Evolutionary conservation across 2,888 invertebrate species (phyloP), one percentile per base, ranked within the genome.

Genomic region (Nomada fabriciana): DNA sequence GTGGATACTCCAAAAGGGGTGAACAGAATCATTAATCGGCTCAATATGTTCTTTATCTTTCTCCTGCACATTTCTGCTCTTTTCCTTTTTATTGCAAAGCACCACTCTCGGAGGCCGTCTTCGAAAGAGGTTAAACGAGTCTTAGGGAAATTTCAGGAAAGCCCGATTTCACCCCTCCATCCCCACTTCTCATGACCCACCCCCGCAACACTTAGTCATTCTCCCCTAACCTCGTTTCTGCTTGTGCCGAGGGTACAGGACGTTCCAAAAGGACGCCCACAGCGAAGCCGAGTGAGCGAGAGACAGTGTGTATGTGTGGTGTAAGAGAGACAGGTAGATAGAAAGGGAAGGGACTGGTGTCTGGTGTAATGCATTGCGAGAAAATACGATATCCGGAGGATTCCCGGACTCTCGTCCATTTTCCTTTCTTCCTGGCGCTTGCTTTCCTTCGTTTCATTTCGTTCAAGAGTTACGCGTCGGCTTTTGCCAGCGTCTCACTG

Each of bases 191-290:
- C 71, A 75, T 82, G 88, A 83, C 83, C 86, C 84, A 85, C 86
- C 88, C 85, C 77, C 63, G 69, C 36, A 78, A 84, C 84, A 88
- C 87, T 89, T 90, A 90, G 90, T 90, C 89, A 90, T 90, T 86
- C 89, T 89, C 87, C 89, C 90, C 89, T 89, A 89, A 90, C 89
- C 89, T 88, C 86, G 86, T 90, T 89, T 86, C 85, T 73, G 63
- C 83, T 84, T 81, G 75, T 80, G 83, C 42, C 71, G 76, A 82
- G 73, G 84, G 81, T 87, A 90, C 87, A 82, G 86, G 86, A 82
- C 82, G 86, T 50, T 82, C 59, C 83, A 86, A 85, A 73, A 84
- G 76, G 74, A 59, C 42, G 60, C 1, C 36, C 5, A 50, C 20
- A n/a, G 11, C n/a, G 15, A 18, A 9, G 2, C 18, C 2, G n/a